Evolutionary conservation across 1,140 invertebrate genomes (phyloP), one percentile per base, ranked within the genome.

Genomic region (Drepana arcuata): DNA sequence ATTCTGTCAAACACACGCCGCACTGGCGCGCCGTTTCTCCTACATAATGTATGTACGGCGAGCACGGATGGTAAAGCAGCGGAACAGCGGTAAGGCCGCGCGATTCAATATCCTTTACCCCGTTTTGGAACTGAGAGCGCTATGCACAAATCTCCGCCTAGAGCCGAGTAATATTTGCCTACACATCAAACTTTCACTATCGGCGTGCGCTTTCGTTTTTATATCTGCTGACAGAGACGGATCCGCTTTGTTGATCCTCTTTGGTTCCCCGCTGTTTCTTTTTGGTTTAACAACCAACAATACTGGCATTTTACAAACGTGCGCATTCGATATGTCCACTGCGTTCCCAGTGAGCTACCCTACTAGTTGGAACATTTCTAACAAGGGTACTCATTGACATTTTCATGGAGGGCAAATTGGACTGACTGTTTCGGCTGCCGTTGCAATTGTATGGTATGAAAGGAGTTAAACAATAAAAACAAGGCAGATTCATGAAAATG

Each of bases 181-280:
- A 79, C 77, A 81, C 74, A 82, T 82, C 78, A 79, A 81, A 81
- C 78, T 82, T 79, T 82, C 78, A 82, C 78, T 82, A 79, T 82
- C 78, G 63, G 44, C 36, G 65, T 64, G 38, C 71, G 69, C 78
- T 82, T 79, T 82, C 74, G 70, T 82, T 82, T 81, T 82, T 79
- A 75, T 71, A 74, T 70, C 65, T 60, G 54, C 59, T 54, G 73
- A 57, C 60, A 53, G 46, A 57, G 56, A 41, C 53, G 52, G 52
- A 53, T 53, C 54, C 56, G 63, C 56, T 73, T 73, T 79, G 70
- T 75, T 79, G 60, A 75, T 74, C 52, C 48, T 68, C 44, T 45
- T 32, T 43, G 44, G 27, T 21, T 13, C 12, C 31, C n/a, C n/a
- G n/a, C n/a, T 57, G 60, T 65, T 63, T 58, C 59, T 62, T 60